These are phyloP conservation scores for Phrynocephalus guinanensis DNA, from an alignment of 2,797 vertebrate genomes.

Conservation along the genomic window DNA sequence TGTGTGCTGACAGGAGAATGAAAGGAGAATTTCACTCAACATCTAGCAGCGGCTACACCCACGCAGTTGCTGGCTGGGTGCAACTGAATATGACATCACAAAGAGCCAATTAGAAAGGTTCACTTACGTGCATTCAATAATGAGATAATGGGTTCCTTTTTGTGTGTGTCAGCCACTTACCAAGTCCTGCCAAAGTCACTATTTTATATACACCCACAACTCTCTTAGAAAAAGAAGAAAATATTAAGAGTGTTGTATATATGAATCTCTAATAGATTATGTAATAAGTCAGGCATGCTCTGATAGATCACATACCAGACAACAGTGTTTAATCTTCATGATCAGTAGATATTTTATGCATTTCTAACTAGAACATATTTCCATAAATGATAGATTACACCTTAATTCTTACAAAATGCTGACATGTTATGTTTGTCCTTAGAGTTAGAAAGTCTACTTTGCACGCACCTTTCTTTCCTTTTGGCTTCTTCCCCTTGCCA, in stretches of 20 bases:
- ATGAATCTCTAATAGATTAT: neutral
- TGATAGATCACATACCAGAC: slow-evolving; percentile 4
- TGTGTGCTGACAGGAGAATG: neutral
- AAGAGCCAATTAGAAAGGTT: neutral
- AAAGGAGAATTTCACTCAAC: neutral
- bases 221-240: slow-evolving; percentile 15
- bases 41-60: neutral
- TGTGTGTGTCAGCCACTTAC: neutral
- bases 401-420: slow-evolving; percentile 8
- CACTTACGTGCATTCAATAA: neutral
- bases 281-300: slow-evolving; percentile 6
- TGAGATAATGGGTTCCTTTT: slow-evolving; percentile 2
- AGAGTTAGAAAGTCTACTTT: slow-evolving; percentile 8
- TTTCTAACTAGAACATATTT: neutral
- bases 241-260: neutral
- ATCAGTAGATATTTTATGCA: neutral
- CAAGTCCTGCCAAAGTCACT: neutral
- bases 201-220: neutral
- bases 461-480: neutral
- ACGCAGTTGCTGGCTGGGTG: neutral
- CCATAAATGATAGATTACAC: neutral
- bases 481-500: neutral
- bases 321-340: slow-evolving; percentile 5
- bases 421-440: neutral
- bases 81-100: neutral